A percentile compares a stretch with the other conserved stretches of the same genome.
Conservation (phyloP, 2,888 invertebrate genomes). For the Dione vanillae region DNA sequence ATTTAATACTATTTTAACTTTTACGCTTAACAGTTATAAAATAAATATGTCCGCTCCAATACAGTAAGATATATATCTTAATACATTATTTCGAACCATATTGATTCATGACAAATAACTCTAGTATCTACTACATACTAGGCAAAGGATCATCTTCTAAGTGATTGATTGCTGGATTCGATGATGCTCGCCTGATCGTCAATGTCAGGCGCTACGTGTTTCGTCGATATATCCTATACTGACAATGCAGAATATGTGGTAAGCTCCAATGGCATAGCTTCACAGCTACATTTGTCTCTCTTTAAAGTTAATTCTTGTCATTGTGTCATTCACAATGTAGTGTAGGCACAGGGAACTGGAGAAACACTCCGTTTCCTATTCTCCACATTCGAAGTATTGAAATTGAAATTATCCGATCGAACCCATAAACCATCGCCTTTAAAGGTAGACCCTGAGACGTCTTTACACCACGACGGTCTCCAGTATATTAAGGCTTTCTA, state of each 20-base stretch:
- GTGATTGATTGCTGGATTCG: slow-evolving; percentile 25
- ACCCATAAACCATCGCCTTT: no score
- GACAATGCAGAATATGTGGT: neutral
- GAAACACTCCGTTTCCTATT: no score
- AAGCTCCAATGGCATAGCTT: slow-evolving; percentile 5
- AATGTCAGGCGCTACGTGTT: slow-evolving; percentile 9
- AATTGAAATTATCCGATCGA: no score
- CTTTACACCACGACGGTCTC: no score
- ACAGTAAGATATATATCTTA: slow-evolving; percentile 5
- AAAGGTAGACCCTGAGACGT: no score
- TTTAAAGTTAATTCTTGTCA: neutral
- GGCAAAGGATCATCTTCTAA: slow-evolving; percentile 11
- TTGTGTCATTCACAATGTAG: neutral
- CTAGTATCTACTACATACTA: slow-evolving; percentile 1
- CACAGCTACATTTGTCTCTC: slow-evolving; percentile 7
- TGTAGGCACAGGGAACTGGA: no score
- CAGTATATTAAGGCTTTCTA: no score
- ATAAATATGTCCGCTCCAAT: no score
- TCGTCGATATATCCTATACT: slow-evolving; percentile 15
- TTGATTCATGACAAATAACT: neutral
- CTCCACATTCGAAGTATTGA: no score
- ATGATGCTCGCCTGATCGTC: slow-evolving; percentile 16
- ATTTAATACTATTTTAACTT: neutral
- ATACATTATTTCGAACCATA: neutral
- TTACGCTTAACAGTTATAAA: no score